Evolutionary conservation across 2,888 invertebrate species (phyloP).

Genomic region (Cryptus armator): DNA sequence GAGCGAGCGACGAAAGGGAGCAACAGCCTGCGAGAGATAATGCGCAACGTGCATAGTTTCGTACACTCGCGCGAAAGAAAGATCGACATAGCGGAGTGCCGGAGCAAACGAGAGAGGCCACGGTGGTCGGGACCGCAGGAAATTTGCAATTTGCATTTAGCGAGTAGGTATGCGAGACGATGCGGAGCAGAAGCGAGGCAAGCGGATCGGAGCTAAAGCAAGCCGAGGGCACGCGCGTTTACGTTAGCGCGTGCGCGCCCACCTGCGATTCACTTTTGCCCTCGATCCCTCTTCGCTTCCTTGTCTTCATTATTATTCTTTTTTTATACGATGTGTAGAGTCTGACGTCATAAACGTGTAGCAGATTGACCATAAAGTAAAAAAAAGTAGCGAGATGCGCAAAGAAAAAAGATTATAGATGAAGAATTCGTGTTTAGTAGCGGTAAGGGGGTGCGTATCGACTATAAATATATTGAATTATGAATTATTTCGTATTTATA

Average conservation of each 20-base stretch:
- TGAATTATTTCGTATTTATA: too few species aligned
- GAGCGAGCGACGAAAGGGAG: constrained; percentile 27
- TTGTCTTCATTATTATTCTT: constrained; percentile 39
- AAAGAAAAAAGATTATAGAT: too few species aligned
- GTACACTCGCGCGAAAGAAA: constrained; percentile 46
- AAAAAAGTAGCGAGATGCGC: neutral
- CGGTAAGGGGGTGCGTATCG: too few species aligned
- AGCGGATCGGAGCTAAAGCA: constrained; percentile 44
- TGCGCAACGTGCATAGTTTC: constrained; percentile 57
- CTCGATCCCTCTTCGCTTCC: constrained; percentile 32
- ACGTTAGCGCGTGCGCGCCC: constrained; percentile 67
- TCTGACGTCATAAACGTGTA: constrained; percentile 2
- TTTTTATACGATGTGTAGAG: constrained; percentile 56
- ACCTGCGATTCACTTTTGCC: constrained; percentile 43
- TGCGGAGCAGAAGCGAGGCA: constrained; percentile 57
- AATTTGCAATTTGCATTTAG: constrained; percentile 73
- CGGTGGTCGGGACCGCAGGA: constrained; percentile 70
- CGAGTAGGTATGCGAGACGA: constrained; percentile 67
- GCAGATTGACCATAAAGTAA: neutral
- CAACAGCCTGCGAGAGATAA: constrained; percentile 44
- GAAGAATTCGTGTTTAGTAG: too few species aligned
- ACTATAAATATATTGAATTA: too few species aligned
- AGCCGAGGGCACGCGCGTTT: constrained; percentile 63
- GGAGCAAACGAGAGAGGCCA: constrained; percentile 39
- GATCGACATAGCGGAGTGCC: constrained; percentile 42